Percentiles rank a stretch among this genome's conserved stretches.
phyloP scores from a whole-genome alignment of 2,113 vertebrate genomes.

The Chloroceryle aenea region DNA sequence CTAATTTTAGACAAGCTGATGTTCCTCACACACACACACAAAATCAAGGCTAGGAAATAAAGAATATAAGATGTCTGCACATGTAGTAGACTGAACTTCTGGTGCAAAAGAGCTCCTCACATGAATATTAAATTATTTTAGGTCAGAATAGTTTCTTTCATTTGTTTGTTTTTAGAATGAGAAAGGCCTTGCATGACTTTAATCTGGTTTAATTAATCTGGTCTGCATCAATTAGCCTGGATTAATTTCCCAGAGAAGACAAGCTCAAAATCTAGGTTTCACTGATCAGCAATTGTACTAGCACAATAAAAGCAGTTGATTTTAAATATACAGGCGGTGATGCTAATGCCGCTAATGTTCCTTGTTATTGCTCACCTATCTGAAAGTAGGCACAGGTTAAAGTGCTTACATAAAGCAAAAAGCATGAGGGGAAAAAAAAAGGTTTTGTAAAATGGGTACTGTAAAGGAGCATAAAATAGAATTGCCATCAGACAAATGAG shows the following conservation, averaged over 20 bases:
- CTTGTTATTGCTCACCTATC: not conserved
- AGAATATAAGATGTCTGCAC: not conserved
- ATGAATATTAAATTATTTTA: not conserved
- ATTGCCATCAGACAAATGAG: not conserved
- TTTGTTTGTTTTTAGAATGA: not conserved
- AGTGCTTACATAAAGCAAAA: not conserved
- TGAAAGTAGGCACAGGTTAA: not conserved
- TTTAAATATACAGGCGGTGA: not conserved
- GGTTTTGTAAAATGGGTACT: not conserved
- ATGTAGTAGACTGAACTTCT: not conserved
- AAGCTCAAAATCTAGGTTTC: not conserved
- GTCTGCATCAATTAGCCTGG: not conserved
- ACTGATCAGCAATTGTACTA: not conserved
- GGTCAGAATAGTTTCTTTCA: not conserved
- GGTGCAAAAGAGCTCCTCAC: not conserved
- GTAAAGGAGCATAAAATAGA: not conserved
- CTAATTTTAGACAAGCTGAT: not conserved
- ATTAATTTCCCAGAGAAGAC: conserved; percentile 5
- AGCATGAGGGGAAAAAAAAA: not conserved
- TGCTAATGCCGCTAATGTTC: not conserved
- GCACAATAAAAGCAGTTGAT: not conserved
- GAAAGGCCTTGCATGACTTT: not conserved
- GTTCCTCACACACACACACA: not conserved
- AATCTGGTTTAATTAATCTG: not conserved
- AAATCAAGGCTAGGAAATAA: not conserved